Base-by-base conservation (phyloP, 2,888 invertebrate genomes). In the Phaedon cochleariae region DNA sequence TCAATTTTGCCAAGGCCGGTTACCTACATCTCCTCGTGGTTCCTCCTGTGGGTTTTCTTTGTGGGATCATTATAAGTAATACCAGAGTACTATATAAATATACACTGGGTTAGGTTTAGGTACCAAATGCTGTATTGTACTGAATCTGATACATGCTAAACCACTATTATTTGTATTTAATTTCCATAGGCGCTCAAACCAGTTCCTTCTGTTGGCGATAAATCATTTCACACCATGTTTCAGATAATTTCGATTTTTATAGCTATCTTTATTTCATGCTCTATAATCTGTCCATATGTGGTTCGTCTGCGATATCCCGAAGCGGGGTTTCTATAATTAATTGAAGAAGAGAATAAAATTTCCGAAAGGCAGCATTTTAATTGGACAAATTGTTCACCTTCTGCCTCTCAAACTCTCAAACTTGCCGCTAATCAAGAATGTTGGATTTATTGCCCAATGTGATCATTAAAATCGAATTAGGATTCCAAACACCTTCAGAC, bases 391-490 rank as follows among this genome's bases (percentile, higher is more conserved):
- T 67, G 64, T 67, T 64, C 58, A 58, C 53, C 41, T 54, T 29
- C 54, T 49, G 59, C 64, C 58, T 67, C 64, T 64, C 51, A 37
- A 26, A 58, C 58, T 67, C 64, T 64, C 51, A 37, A 26, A 58
- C 37, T 41, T 54, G 62, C 64, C 64, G 59, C 62, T 68, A 65
- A 65, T 67, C 61, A 62, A 52, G 58, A 61, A 58, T 63, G 64
- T 65, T 49, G 54, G 59, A 70, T 68, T 64, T 66, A 68, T 68
- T 58, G 62, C 52, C 60, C 46, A 61, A 70, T 68, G 58, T 63
- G 55, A 59, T 62, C 65, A 68, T 70, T 70, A 68, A 70, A 70
- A 68, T 41, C 51, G 59, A 51, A 70, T 68, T 68, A 66, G 49
- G 54, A 53, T 60, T 64, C 64, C 51, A 58, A 64, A 66, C 62